Conservation (phyloP, 2,797 vertebrate genomes). For the Phaenicophaeus curvirostris region DNA sequence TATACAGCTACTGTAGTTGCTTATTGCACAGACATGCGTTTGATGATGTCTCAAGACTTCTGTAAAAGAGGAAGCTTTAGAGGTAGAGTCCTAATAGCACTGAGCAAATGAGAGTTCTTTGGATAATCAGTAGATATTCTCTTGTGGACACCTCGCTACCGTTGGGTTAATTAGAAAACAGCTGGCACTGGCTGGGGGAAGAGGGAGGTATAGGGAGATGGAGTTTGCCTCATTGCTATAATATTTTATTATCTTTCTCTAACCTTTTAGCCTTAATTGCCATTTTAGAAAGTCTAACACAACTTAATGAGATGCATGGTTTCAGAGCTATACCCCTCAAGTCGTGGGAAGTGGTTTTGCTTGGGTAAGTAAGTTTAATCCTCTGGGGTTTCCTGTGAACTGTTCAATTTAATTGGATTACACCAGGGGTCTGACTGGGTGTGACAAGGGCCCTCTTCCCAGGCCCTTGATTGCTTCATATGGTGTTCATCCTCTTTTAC, state of each 20-base stretch:
- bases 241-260: slow-evolving; percentile 43
- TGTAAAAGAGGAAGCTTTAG: background rate
- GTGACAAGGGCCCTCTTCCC: background rate
- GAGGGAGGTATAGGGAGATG: background rate
- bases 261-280: slow-evolving; percentile 60
- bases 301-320: slow-evolving; percentile 36
- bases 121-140: slow-evolving; percentile 44
- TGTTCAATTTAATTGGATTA: slow-evolving; percentile 61
- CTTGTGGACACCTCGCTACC: slow-evolving; percentile 8
- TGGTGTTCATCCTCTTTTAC: slow-evolving; percentile 10
- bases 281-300: slow-evolving; percentile 30
- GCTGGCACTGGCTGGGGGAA: slow-evolving; percentile 13
- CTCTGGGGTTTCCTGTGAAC: background rate
- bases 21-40: background rate
- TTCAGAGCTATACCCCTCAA: slow-evolving; percentile 10
- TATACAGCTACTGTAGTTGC: background rate
- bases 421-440: slow-evolving; percentile 31
- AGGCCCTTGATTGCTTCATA: slow-evolving; percentile 10
- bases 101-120: slow-evolving; percentile 52
- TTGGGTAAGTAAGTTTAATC: slow-evolving; percentile 30
- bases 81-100: slow-evolving; percentile 23
- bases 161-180: slow-evolving; percentile 59
- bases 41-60: background rate
- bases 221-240: background rate
- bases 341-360: slow-evolving; percentile 42